These are phyloP conservation scores for Conus ventricosus DNA, from an alignment of 1,140 invertebrate species.

Conservation along the genomic window DNA sequence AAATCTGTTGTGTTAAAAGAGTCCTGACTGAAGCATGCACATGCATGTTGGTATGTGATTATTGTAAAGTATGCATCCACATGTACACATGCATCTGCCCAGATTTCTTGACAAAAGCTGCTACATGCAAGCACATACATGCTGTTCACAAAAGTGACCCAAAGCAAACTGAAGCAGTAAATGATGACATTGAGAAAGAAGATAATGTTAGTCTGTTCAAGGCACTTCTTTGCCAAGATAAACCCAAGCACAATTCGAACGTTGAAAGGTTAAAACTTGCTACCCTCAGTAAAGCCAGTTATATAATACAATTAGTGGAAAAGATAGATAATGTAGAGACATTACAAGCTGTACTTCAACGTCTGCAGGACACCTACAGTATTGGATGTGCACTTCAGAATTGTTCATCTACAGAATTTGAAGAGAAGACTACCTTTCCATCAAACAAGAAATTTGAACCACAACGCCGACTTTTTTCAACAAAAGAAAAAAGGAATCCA, in stretches of 20 bases:
- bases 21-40: too few relatives aligned
- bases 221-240: neutral
- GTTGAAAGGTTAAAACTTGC: neutral
- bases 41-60: too few relatives aligned
- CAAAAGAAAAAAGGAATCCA: neutral
- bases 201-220: neutral
- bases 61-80: too few relatives aligned
- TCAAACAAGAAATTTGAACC: conserved; percentile 5
- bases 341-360: neutral
- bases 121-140: too few relatives aligned
- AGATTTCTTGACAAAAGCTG: too few relatives aligned
- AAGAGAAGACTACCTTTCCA: neutral
- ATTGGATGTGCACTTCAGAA: neutral
- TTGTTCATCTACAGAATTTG: neutral
- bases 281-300: neutral
- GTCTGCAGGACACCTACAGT: neutral
- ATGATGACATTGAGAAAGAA: neutral
- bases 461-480: neutral
- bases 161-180: too few relatives aligned
- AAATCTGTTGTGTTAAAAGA: too few relatives aligned
- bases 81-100: too few relatives aligned
- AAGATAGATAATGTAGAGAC: neutral
- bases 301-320: neutral
- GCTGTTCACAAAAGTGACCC: too few relatives aligned
- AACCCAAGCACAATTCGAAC: neutral